Percentiles rank a stretch among this genome's conserved stretches.
These are phyloP conservation scores for Drosophila setifemur DNA, from an alignment of 1,140 invertebrate genomes.

Conservation along the genomic window DNA sequence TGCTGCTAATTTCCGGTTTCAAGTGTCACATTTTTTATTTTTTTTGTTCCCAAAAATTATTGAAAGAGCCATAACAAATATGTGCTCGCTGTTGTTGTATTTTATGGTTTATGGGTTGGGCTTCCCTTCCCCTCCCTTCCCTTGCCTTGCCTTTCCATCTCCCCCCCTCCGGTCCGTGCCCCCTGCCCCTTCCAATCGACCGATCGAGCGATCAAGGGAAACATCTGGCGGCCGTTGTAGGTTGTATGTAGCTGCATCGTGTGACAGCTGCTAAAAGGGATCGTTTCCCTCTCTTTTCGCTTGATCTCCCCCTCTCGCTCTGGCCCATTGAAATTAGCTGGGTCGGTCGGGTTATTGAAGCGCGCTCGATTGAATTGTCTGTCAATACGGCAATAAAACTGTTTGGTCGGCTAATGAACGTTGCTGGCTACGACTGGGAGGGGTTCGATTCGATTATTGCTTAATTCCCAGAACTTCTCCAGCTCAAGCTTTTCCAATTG, in stretches of 20 bases:
- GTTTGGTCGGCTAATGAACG: slow-evolving; percentile 34
- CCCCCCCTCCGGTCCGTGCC: not conserved
- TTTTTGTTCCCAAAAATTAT: slow-evolving; percentile 51
- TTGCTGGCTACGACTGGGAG: not conserved
- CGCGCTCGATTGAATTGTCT: slow-evolving; percentile 63
- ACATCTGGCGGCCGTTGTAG: slow-evolving; percentile 58
- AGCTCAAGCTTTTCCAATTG: not conserved
- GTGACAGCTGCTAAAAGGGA: slow-evolving; percentile 72
- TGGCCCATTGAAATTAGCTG: slow-evolving; percentile 32
- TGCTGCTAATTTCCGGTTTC: slow-evolving; percentile 75
- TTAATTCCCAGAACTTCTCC: too few species aligned
- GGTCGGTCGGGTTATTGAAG: slow-evolving; percentile 24
- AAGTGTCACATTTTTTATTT: slow-evolving; percentile 66
- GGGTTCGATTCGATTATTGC: too few species aligned
- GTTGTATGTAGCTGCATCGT: not conserved
- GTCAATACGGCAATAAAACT: slow-evolving; percentile 74
- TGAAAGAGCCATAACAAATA: slow-evolving; percentile 75
- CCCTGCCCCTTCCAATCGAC: slow-evolving; percentile 6
- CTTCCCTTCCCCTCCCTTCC: slow-evolving; percentile 31
- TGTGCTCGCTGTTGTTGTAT: slow-evolving; percentile 40
- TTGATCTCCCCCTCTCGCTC: slow-evolving; percentile 27
- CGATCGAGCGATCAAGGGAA: slow-evolving; percentile 33
- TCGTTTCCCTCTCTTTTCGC: slow-evolving; percentile 6
- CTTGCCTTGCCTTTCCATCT: too few species aligned
- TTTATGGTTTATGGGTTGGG: slow-evolving; percentile 70